Evolutionary conservation across 2,113 vertebrate species (phyloP).

Genomic region (Puffinus mauretanicus): DNA sequence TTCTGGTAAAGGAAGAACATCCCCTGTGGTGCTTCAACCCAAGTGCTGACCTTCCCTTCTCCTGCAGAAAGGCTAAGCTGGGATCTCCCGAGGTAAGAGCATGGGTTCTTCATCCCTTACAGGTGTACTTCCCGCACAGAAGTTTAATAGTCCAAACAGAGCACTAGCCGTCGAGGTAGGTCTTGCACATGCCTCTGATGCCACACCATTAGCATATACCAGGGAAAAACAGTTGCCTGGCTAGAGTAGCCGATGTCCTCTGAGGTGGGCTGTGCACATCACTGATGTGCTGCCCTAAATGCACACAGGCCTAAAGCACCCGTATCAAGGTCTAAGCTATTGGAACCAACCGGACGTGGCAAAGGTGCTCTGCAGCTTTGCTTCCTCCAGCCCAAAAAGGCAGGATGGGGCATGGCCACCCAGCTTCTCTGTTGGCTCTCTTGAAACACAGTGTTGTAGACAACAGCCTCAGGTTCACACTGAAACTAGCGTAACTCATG

Average conservation of each 20-base stretch:
- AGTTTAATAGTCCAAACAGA: background rate
- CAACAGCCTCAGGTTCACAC: background rate
- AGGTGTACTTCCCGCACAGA: background rate
- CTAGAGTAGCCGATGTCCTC: background rate
- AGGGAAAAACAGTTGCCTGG: background rate
- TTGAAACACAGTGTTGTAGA: background rate
- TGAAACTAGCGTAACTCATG: background rate
- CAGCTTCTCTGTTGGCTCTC: background rate
- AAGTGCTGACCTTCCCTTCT: background rate
- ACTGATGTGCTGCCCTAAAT: background rate
- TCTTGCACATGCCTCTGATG: background rate
- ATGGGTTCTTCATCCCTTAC: background rate
- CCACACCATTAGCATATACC: background rate
- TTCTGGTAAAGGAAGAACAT: background rate
- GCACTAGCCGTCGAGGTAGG: fast-evolving
- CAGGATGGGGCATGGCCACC: background rate
- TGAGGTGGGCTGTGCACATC: background rate
- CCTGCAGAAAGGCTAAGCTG: background rate
- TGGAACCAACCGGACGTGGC: background rate
- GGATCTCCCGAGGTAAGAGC: background rate
- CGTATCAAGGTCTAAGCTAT: background rate
- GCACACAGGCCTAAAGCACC: background rate
- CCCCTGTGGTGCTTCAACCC: background rate
- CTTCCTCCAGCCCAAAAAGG: background rate
- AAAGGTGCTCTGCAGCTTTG: background rate